Evolutionary conservation across 1,140 invertebrate species (phyloP).

Genomic region (Condylostylus longicornis): DNA sequence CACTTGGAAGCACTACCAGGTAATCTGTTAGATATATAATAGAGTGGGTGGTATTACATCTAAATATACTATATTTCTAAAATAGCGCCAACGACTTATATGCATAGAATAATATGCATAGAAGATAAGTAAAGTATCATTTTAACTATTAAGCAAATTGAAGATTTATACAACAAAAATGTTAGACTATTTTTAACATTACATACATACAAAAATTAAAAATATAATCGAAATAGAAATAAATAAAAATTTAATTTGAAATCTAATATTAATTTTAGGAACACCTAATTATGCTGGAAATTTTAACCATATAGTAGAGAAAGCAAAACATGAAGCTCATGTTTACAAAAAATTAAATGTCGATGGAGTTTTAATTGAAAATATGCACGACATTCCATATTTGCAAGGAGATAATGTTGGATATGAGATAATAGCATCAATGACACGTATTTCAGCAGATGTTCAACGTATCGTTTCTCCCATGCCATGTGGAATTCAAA

Average conservation of each 20-base stretch:
- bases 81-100: neutral
- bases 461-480: slow-evolving; percentile 36
- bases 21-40: slow-evolving; percentile 18
- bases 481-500: slow-evolving; percentile 47
- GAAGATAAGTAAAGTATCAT: too few species aligned
- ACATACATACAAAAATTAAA: slow-evolving; percentile 1
- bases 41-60: slow-evolving; percentile 5
- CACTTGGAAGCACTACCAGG: slow-evolving; percentile 58
- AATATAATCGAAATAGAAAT: neutral
- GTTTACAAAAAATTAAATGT: slow-evolving; percentile 17
- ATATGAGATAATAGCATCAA: slow-evolving; percentile 53
- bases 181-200: neutral
- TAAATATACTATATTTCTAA: slow-evolving; percentile 2
- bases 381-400: slow-evolving; percentile 79
- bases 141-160: neutral
- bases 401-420: slow-evolving; percentile 39
- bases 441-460: slow-evolving; percentile 46
- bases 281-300: slow-evolving; percentile 23
- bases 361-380: slow-evolving; percentile 65
- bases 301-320: slow-evolving; percentile 21
- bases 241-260: neutral
- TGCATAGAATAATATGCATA: too few species aligned
- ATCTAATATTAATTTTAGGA: slow-evolving; percentile 14
- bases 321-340: slow-evolving; percentile 16
- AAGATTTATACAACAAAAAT: too few species aligned